Percentiles rank a stretch among this genome's conserved stretches.
Conservation (phyloP, 2,797 vertebrate genomes). For the Mionectes olivaceus region DNA sequence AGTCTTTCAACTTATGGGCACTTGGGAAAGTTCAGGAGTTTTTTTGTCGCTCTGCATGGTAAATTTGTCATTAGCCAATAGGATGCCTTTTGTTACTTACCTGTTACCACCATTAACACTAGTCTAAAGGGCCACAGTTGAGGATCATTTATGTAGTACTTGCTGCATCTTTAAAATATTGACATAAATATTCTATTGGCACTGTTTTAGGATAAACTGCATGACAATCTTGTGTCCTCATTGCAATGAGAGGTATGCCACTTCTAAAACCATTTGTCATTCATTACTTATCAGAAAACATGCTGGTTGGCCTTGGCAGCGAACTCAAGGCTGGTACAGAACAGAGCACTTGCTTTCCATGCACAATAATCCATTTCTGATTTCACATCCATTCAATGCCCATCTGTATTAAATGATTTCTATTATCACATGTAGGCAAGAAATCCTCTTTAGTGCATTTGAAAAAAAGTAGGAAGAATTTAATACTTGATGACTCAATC, state of each 20-base stretch:
- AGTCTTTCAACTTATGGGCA: neutral
- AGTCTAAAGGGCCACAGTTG: neutral
- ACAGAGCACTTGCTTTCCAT: neutral
- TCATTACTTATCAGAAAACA: neutral
- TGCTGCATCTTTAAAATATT: neutral
- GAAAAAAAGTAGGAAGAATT: neutral
- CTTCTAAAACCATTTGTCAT: neutral
- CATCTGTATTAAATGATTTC: neutral
- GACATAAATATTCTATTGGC: neutral
- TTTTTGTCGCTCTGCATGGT: neutral
- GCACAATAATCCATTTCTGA: neutral
- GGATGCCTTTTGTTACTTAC: neutral
- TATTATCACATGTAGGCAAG: neutral
- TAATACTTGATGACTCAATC: neutral
- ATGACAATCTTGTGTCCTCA: neutral
- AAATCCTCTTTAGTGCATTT: neutral
- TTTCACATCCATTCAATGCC: neutral
- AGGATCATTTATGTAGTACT: neutral
- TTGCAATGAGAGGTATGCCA: neutral
- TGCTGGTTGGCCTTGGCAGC: neutral
- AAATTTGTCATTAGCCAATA: neutral
- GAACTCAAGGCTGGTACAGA: neutral
- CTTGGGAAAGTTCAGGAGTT: neutral
- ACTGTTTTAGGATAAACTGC: neutral
- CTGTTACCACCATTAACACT: neutral